Evolutionary conservation across 2,113 vertebrate species (phyloP), one percentile per base, ranked within the genome.

Genomic region (Larimichthys polyactis): DNA sequence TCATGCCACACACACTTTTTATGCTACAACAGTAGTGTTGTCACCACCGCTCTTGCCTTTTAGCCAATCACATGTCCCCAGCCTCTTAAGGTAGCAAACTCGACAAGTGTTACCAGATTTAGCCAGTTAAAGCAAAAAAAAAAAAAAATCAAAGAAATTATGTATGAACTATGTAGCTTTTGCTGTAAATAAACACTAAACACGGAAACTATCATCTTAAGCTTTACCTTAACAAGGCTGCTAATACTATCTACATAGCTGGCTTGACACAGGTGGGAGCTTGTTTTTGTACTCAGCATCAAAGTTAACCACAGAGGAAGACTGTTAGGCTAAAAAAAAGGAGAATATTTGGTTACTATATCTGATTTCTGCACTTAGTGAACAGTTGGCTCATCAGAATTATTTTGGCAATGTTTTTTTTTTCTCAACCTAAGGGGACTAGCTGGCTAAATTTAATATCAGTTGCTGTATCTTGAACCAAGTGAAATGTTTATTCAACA

Each of bases 401-500:
- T n/a, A 27, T n/a, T 62, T 20, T 54, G 16, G n/a, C n/a, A 29
- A 8, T n/a, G 29, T 32, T 22, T 11, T 36, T 36, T 29, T 32
- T 22, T 11, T 24, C 27, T 40, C 1, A 20, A 43, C 20, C 48
- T 54, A 49, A 69, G 27, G 14, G 20, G 24, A 36, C 17, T 44
- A 40, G 44, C 55, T 51, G 4, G 20, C 19, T 40, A 40, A 16
- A 68, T 12, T 12, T 36, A 11, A 76, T 46, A 12, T 43, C 43
- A 58, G 40, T 29, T 17, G 49, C 40, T 67, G 16, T 59, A 24
- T n/a, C 12, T 29, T 49, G 27, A 36, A 19, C 69, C 51, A 48
- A 73, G 15, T 59, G 3, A 51, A 43, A 73, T 59, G 29, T 73
- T 51, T 70, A 43, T 79, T 65, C 24, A 57, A 46, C 60, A 20